These are phyloP conservation scores for Molossus alvarezi DNA, from an alignment of 2,797 vertebrate species.

Conservation along the genomic window DNA sequence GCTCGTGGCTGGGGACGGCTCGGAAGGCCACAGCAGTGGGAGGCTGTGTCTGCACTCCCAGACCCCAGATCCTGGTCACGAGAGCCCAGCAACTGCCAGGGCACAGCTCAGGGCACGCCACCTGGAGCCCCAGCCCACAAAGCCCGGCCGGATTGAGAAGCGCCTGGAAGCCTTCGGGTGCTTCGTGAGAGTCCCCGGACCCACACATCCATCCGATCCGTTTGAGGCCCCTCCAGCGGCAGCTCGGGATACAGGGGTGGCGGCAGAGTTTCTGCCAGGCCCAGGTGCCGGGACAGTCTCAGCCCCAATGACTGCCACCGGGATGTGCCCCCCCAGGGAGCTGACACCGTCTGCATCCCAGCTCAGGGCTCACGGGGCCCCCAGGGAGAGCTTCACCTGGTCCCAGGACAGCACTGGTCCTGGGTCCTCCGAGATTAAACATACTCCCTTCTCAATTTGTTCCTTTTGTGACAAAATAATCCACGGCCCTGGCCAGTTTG, in stretches of 20 bases:
- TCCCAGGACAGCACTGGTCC: accelerated
- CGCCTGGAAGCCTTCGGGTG: background rate
- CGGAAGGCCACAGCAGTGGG: accelerated
- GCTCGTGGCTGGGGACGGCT: background rate
- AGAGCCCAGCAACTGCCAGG: accelerated
- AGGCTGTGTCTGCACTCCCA: accelerated
- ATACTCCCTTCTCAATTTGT: accelerated
- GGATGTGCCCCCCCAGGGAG: background rate
- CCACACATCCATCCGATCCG: accelerated
- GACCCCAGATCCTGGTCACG: accelerated
- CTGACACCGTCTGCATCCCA: background rate
- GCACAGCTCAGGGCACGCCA: accelerated
- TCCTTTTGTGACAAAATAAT: background rate
- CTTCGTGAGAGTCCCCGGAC: background rate
- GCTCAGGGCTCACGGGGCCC: accelerated
- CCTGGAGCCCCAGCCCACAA: background rate
- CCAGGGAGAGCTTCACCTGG: accelerated
- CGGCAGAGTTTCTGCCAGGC: accelerated
- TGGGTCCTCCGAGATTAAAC: too few species aligned
- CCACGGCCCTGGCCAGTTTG: background rate
- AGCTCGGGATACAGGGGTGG: accelerated
- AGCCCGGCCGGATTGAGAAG: accelerated
- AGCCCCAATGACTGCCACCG: background rate
- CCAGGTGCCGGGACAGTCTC: background rate
- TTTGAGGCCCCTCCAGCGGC: background rate